phyloP scores from a whole-genome alignment of 1,140 invertebrate species.

The Achroia grisella region DNA sequence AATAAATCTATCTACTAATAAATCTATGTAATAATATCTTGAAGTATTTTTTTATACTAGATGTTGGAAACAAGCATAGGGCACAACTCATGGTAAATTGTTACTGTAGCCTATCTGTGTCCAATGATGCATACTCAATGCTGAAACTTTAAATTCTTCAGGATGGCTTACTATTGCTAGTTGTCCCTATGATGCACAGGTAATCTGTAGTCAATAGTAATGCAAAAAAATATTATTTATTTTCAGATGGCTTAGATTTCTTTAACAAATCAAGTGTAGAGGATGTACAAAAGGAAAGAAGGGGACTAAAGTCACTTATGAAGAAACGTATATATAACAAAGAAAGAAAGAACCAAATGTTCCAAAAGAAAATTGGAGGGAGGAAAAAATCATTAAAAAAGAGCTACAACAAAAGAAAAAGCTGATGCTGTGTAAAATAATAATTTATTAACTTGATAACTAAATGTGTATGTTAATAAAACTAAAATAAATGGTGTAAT shows the following conservation, averaged over 20 bases:
- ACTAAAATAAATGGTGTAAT: neutral
- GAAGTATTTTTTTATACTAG: too few relatives aligned
- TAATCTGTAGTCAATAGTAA: too few relatives aligned
- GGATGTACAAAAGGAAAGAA: slow-evolving; percentile 64
- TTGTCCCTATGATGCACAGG: too few relatives aligned
- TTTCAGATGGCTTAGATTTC: slow-evolving; percentile 76
- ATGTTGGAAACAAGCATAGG: too few relatives aligned
- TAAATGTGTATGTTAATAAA: neutral
- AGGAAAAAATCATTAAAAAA: slow-evolving; percentile 55
- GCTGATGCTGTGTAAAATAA: slow-evolving; percentile 8
- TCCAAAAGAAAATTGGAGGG: slow-evolving; percentile 68
- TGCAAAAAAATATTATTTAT: slow-evolving; percentile 14
- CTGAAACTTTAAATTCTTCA: too few relatives aligned
- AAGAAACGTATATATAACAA: slow-evolving; percentile 77
- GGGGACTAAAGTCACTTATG: slow-evolving; percentile 76
- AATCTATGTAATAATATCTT: too few relatives aligned
- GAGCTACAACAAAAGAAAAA: slow-evolving; percentile 43
- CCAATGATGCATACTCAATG: too few relatives aligned
- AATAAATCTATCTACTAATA: too few relatives aligned
- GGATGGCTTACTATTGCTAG: too few relatives aligned
- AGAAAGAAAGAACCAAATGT: slow-evolving; percentile 71
- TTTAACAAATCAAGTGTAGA: slow-evolving; percentile 61
- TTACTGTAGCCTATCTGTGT: too few relatives aligned
- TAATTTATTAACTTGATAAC: too few relatives aligned
- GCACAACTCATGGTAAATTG: too few relatives aligned